phyloP scores from a whole-genome alignment of 2,797 vertebrate species.

The Chromis chromis region DNA sequence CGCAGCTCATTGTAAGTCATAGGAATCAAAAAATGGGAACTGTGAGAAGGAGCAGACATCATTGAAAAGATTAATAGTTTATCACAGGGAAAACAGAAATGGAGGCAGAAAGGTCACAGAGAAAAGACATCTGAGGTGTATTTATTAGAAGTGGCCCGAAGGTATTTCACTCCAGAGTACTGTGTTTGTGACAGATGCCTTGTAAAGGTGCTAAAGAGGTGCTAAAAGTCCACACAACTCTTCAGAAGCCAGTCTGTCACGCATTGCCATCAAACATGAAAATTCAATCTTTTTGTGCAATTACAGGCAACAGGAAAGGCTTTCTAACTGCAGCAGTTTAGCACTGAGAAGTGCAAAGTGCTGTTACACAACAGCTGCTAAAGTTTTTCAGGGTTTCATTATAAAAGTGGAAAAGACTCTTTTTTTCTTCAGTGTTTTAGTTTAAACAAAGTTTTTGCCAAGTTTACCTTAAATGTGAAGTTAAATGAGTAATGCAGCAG shows the following conservation, averaged over 20 bases:
- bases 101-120: background rate
- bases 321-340: background rate
- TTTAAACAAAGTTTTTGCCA: too few relatives aligned
- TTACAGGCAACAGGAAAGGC: background rate
- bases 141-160: background rate
- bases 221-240: slow-evolving; percentile 50
- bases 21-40: background rate
- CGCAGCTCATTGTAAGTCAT: background rate
- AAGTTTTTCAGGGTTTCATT: background rate
- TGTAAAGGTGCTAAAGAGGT: slow-evolving; percentile 45
- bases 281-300: slow-evolving; percentile 34
- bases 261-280: slow-evolving; percentile 16
- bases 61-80: background rate
- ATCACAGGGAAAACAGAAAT: background rate
- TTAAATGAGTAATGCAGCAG: too few relatives aligned
- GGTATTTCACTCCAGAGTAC: background rate
- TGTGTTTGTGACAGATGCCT: slow-evolving; percentile 1
- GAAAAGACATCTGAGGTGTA: background rate
- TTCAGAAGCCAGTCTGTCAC: slow-evolving; percentile 7
- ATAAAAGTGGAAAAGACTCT: background rate
- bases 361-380: background rate
- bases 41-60: background rate
- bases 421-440: background rate
- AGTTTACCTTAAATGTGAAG: too few relatives aligned
- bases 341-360: slow-evolving; percentile 53